Evolutionary conservation across 2,113 vertebrate species (phyloP).

Genomic region (Bubo bubo): DNA sequence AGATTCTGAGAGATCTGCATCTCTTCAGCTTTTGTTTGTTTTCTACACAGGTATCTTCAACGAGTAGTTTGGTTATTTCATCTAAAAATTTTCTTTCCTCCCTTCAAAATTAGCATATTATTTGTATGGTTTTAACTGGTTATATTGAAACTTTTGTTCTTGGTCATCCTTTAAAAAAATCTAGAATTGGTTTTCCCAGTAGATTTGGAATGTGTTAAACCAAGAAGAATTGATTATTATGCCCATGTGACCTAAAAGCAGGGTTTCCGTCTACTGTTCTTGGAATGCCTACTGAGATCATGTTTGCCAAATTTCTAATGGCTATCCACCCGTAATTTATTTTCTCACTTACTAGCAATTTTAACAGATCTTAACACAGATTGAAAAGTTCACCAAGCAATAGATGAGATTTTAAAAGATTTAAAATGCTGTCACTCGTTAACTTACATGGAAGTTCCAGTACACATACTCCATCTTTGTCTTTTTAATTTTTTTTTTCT

Average conservation of each 20-base stretch:
- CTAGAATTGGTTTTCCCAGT: not conserved
- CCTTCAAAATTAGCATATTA: not conserved
- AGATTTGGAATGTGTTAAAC: not conserved
- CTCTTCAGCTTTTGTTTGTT: not conserved
- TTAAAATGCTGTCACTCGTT: not conserved
- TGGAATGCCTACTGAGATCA: not conserved
- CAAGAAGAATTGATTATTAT: not conserved
- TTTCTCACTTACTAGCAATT: not conserved
- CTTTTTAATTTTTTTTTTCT: not conserved
- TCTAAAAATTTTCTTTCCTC: not conserved
- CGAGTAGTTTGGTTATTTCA: not conserved
- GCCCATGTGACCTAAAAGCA: not conserved
- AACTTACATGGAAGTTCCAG: not conserved
- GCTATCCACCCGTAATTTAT: not conserved
- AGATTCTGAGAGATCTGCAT: not conserved
- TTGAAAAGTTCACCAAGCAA: not conserved
- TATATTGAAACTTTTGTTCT: not conserved
- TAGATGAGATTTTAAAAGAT: not conserved
- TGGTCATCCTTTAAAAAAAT: not conserved
- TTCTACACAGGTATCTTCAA: not conserved
- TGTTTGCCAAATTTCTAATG: not conserved
- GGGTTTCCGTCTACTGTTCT: not conserved
- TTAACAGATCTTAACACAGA: not conserved
- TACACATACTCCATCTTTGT: not conserved
- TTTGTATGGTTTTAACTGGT: not conserved